Conservation (phyloP, 2,113 vertebrate species). For the Rhinopomastus cyanomelas region DNA sequence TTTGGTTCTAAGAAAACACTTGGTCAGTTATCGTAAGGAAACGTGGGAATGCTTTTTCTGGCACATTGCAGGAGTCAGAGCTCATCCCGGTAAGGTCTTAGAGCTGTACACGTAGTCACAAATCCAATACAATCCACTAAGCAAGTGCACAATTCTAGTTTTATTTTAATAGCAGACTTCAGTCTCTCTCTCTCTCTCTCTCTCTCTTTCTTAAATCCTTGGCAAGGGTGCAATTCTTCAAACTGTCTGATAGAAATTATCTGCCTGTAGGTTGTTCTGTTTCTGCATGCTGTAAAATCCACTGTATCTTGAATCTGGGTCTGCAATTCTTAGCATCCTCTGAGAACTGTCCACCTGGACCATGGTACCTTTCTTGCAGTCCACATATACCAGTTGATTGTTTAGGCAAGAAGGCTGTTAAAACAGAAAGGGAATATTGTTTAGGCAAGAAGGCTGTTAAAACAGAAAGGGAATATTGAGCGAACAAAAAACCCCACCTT, state of each 20-base stretch:
- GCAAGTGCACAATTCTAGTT: slow-evolving; percentile 84
- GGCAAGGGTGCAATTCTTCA: slow-evolving; percentile 71
- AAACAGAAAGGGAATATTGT: slow-evolving; percentile 77
- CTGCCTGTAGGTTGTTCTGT: slow-evolving; percentile 88
- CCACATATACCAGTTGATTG: slow-evolving; percentile 88
- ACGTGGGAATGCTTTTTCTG: slow-evolving; percentile 88
- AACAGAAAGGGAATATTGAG: background rate
- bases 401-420: slow-evolving; percentile 86
- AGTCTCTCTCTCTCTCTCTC: slow-evolving; percentile 53
- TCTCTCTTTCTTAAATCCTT: slow-evolving; percentile 59
- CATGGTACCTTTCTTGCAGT: slow-evolving; percentile 88
- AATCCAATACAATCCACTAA: slow-evolving; percentile 82
- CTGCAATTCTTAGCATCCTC: slow-evolving; percentile 87
- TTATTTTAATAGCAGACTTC: slow-evolving; percentile 77
- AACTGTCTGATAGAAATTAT: slow-evolving; percentile 93
- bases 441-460: slow-evolving; percentile 85
- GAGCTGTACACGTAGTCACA: slow-evolving; percentile 83
- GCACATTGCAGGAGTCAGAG: slow-evolving; percentile 79
- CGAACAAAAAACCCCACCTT: background rate
- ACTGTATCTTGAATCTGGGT: slow-evolving; percentile 89
- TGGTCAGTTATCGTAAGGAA: slow-evolving; percentile 84
- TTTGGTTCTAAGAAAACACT: slow-evolving; percentile 90
- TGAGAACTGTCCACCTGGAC: slow-evolving; percentile 86
- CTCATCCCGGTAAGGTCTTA: slow-evolving; percentile 79
- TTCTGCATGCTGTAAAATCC: slow-evolving; percentile 94